Conservation (phyloP, 2,113 vertebrate genomes). For the Willisornis vidua region DNA sequence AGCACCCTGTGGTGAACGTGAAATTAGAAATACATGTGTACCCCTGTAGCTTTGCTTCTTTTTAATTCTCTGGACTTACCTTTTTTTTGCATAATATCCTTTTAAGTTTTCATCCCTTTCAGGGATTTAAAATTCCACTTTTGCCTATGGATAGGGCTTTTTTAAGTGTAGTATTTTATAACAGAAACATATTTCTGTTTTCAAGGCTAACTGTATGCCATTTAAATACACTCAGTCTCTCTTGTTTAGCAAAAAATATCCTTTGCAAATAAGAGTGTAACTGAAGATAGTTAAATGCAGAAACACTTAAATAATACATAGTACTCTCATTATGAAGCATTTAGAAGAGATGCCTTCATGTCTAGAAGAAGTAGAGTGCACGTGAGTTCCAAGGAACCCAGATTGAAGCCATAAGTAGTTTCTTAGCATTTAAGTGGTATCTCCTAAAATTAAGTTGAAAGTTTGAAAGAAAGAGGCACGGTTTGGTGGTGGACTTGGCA, state of each 20-base stretch:
- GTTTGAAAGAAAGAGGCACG: not conserved
- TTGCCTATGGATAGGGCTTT: not conserved
- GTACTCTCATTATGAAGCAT: not conserved
- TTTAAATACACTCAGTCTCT: not conserved
- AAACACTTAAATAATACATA: not conserved
- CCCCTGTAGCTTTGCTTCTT: not conserved
- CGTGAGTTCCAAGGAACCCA: not conserved
- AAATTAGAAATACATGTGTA: fast-evolving
- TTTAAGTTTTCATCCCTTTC: not conserved
- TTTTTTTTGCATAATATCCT: not conserved
- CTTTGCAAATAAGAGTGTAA: not conserved
- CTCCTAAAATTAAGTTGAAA: not conserved
- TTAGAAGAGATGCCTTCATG: not conserved
- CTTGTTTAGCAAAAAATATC: not conserved
- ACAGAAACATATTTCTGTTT: not conserved
- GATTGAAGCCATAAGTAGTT: not conserved
- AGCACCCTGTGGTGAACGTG: not conserved
- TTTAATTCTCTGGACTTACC: not conserved
- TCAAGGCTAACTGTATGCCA: not conserved
- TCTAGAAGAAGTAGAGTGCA: not conserved
- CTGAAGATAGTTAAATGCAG: not conserved
- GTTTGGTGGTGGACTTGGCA: not conserved
- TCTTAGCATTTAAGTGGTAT: not conserved
- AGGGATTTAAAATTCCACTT: not conserved
- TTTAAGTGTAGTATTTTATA: not conserved